Evolutionary conservation across 1,140 invertebrate species (phyloP).

Genomic region (Lasioglossum albipes): DNA sequence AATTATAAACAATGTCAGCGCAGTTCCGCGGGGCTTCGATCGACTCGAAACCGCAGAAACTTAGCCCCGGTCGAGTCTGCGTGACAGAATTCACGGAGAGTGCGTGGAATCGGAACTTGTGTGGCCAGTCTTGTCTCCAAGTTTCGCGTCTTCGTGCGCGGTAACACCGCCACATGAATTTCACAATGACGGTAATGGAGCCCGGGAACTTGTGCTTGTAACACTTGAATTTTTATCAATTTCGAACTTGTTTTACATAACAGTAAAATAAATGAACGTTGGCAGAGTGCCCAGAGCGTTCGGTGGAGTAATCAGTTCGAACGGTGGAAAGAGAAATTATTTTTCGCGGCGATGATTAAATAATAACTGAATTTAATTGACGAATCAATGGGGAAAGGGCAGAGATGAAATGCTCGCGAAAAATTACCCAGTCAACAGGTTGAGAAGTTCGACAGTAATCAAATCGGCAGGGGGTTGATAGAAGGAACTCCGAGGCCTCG

Average conservation of each 20-base stretch:
- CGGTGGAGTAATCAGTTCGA: no score
- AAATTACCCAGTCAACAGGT: no score
- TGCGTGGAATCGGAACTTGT: conserved; percentile 1
- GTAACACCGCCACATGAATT: conserved; percentile 20
- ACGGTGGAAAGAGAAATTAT: no score
- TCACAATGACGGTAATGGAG: conserved; percentile 14
- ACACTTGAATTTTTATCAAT: no score
- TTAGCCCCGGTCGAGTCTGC: conserved; percentile 26
- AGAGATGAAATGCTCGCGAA: no score
- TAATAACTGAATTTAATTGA: no score
- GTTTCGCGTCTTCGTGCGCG: conserved; percentile 3
- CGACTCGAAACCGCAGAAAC: conserved; percentile 47
- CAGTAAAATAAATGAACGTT: no score
- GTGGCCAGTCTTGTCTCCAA: conserved; percentile 7
- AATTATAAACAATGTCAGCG: conserved; percentile 71
- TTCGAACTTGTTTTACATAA: no score
- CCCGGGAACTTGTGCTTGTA: no score
- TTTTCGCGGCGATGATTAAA: no score
- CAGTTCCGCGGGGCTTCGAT: conserved; percentile 60
- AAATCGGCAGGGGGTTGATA: background rate
- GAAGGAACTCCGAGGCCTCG: background rate
- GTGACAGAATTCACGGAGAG: background rate
- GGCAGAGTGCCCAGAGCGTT: no score
- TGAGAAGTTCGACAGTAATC: background rate
- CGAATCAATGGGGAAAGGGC: no score